These are phyloP conservation scores for Pteria penguin DNA, from an alignment of 2,888 invertebrate genomes.

Conservation along the genomic window DNA sequence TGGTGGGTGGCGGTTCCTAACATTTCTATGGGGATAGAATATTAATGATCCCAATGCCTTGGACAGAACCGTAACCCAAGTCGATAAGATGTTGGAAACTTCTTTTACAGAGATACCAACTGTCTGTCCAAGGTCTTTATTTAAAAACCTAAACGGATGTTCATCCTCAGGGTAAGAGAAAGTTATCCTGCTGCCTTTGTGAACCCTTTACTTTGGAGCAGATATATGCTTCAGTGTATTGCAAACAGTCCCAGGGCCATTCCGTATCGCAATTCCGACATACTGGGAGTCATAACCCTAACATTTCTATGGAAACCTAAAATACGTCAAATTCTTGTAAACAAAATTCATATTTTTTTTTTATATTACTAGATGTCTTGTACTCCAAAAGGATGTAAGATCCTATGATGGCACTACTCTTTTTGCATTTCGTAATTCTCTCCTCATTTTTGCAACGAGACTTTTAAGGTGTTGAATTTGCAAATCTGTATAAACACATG, in stretches of 20 bases:
- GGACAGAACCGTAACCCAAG: not conserved
- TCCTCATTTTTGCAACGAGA: too few species aligned
- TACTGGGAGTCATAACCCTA: not conserved
- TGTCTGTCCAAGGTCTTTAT: not conserved
- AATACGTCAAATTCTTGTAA: too few species aligned
- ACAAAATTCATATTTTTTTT: too few species aligned
- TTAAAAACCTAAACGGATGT: not conserved
- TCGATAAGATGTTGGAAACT: slow-evolving; percentile 7
- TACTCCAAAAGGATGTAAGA: too few species aligned
- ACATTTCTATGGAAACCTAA: too few species aligned
- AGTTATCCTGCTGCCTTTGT: slow-evolving; percentile 3
- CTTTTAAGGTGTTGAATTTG: not conserved
- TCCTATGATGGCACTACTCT: too few species aligned
- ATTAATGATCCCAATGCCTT: not conserved
- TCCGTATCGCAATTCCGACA: slow-evolving; percentile 1
- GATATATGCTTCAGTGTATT: not conserved
- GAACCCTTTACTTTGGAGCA: not conserved
- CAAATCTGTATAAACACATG: not conserved
- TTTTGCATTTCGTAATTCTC: too few species aligned
- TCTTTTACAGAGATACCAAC: not conserved
- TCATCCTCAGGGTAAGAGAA: not conserved
- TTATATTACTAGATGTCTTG: too few species aligned
- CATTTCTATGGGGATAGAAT: slow-evolving; percentile 3
- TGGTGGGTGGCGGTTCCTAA: not conserved
- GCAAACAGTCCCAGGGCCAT: not conserved